Evolutionary conservation across 2,888 invertebrate genomes (phyloP), one percentile per base, ranked within the genome.

Genomic region (Aspidiotus rigidus): DNA sequence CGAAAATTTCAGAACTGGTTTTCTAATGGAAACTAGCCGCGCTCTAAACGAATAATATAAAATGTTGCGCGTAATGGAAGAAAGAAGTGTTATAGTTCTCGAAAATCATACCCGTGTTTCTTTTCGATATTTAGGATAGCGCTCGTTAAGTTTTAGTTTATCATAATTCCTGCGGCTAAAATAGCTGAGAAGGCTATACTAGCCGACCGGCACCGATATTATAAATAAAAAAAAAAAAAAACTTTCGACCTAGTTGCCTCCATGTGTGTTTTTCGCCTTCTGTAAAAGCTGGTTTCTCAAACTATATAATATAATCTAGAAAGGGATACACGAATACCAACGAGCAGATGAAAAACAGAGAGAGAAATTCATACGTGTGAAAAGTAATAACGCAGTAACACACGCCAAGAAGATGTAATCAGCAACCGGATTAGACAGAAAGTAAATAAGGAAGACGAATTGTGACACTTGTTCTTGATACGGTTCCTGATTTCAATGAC

Each of bases 181-280:
- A 28, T 60, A 28, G 44, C 62, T 41, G 42, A 41, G 62, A 44
- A 28, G 28, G 28, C 28, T 28, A 28, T 42, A 62, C 62, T 60
- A 60, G 17, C 17, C 40, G 7, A n/a, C 39, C 39, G 13, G 60
- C 28, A 39, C 13, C n/a, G 17, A 53, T 13, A 39, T 28, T 62
- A 41, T 40, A 62, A 16, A 62, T 62, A 62, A 62, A 62, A 42
- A 28, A 62, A 62, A 42, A 28, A 28, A 62, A 62, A 53, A 40
- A 62, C 62, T 62, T 62, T 62, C 41, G 62, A 62, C 62, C 62
- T 41, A 62, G 62, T 62, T 28, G 62, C 62, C 42, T 28, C 62
- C 42, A 62, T 62, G 44, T 39, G 62, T 62, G 11, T 28, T 28
- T 28, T 28, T 28, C 28, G 28, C 28, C 28, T 28, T 5, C 28